A percentile compares a stretch with the other conserved stretches of the same genome.
Evolutionary conservation across 2,797 vertebrate species (phyloP).

Genomic region (Harpagifer antarcticus): DNA sequence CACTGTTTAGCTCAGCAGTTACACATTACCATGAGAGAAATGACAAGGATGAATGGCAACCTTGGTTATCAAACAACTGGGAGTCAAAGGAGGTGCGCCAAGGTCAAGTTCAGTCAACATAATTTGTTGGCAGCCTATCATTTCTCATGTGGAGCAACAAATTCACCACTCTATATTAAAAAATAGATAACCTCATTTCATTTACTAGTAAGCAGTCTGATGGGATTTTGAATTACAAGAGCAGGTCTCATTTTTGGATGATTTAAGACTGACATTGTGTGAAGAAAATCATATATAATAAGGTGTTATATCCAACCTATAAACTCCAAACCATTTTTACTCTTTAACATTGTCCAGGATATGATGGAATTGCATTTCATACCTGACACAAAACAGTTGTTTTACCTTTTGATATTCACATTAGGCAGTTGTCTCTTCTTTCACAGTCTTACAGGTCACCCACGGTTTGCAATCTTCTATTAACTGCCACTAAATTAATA

Average conservation of each 20-base stretch:
- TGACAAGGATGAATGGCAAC: constrained; percentile 47
- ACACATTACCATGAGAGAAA: constrained; percentile 27
- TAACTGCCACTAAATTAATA: not conserved
- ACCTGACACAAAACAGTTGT: not conserved
- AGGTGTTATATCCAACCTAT: not conserved
- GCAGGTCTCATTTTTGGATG: constrained; percentile 13
- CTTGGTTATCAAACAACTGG: constrained; percentile 39
- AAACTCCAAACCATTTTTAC: not conserved
- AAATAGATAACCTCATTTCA: constrained; percentile 46
- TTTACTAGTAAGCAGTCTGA: constrained; percentile 14
- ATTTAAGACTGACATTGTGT: not conserved
- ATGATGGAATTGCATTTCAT: not conserved
- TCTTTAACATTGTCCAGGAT: not conserved
- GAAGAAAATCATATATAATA: constrained; percentile 19
- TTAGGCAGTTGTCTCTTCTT: not conserved
- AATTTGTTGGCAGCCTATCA: constrained; percentile 44
- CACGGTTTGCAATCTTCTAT: constrained; percentile 2
- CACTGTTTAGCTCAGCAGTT: constrained; percentile 39
- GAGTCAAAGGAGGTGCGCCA: constrained; percentile 38
- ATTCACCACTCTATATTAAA: constrained; percentile 36
- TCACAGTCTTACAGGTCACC: not conserved
- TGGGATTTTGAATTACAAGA: constrained; percentile 31
- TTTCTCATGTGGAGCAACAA: constrained; percentile 37
- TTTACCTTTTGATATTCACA: not conserved
- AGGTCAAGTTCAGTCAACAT: constrained; percentile 49